Evolutionary conservation across 2,888 invertebrate species (phyloP).

Genomic region (Entomobrya proxima): DNA sequence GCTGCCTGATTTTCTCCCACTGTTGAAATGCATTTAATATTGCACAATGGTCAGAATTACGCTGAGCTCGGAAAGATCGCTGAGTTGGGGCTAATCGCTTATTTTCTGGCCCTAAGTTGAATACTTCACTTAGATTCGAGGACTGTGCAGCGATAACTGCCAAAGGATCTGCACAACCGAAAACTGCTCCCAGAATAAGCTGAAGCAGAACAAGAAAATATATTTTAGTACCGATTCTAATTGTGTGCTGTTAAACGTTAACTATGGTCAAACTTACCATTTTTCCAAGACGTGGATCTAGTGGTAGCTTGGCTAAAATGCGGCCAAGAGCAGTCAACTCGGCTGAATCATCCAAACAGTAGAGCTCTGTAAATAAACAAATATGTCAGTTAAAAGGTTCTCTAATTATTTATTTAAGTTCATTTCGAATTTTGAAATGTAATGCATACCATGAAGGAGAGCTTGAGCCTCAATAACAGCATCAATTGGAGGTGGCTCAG

Average conservation of each 20-base stretch:
- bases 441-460: conserved; percentile 79
- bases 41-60: conserved; percentile 96
- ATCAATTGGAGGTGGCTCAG: conserved; percentile 97
- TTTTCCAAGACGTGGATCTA: conserved; percentile 97
- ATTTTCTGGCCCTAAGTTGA: conserved; percentile 82
- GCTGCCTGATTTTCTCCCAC: conserved; percentile 80
- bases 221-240: neutral
- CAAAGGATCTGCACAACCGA: conserved; percentile 92
- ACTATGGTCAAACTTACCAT: conserved; percentile 80
- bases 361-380: conserved; percentile 84
- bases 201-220: neutral
- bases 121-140: conserved; percentile 96
- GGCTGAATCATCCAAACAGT: conserved; percentile 91
- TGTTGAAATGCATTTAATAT: conserved; percentile 93
- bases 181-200: conserved; percentile 85
- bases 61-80: conserved; percentile 88
- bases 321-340: conserved; percentile 95
- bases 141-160: conserved; percentile 96
- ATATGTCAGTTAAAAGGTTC: neutral
- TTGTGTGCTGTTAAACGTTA: neutral
- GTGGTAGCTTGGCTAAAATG: conserved; percentile 94
- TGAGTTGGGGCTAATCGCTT: conserved; percentile 90
- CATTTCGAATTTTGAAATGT: neutral
- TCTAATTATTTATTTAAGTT: neutral
- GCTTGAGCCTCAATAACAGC: conserved; percentile 99